Percentiles rank a stretch among this genome's conserved stretches.
These are phyloP conservation scores for Bugula neritina DNA, from an alignment of 2,888 invertebrate genomes.

Conservation along the genomic window DNA sequence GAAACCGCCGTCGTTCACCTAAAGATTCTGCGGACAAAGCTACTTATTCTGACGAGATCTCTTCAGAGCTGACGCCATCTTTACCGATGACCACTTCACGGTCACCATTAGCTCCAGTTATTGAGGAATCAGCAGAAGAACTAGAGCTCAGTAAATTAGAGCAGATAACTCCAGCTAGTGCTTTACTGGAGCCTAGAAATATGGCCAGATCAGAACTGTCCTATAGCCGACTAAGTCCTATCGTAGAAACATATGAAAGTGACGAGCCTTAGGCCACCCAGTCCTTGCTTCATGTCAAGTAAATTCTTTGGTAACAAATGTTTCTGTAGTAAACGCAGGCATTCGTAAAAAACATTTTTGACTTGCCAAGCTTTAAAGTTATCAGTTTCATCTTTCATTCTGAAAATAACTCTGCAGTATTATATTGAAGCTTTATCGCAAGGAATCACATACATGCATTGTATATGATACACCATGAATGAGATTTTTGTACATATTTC, in stretches of 20 bases:
- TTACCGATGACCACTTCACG: background rate
- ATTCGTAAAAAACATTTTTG: too few relatives aligned
- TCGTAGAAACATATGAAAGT: background rate
- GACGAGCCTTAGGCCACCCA: too few relatives aligned
- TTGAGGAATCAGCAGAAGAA: background rate
- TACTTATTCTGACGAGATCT: background rate
- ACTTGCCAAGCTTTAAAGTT: too few relatives aligned
- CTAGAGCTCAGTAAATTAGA: background rate
- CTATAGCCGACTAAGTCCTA: background rate
- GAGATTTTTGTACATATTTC: too few relatives aligned
- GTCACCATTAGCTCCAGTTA: background rate
- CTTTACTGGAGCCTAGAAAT: background rate
- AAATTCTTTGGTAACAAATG: too few relatives aligned
- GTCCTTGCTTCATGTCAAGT: too few relatives aligned
- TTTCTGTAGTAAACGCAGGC: too few relatives aligned
- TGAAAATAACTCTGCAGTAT: too few relatives aligned
- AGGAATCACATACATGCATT: too few relatives aligned
- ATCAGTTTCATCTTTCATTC: too few relatives aligned
- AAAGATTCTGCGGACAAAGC: background rate
- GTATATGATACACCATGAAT: too few relatives aligned
- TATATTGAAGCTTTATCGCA: too few relatives aligned
- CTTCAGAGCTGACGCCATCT: background rate
- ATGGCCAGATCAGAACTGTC: background rate
- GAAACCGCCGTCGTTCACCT: background rate
- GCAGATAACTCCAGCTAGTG: background rate